Percentiles rank a stretch among this genome's conserved stretches.
These are phyloP conservation scores for Drosophila sucinea DNA, from an alignment of 1,140 invertebrate species.

Conservation along the genomic window DNA sequence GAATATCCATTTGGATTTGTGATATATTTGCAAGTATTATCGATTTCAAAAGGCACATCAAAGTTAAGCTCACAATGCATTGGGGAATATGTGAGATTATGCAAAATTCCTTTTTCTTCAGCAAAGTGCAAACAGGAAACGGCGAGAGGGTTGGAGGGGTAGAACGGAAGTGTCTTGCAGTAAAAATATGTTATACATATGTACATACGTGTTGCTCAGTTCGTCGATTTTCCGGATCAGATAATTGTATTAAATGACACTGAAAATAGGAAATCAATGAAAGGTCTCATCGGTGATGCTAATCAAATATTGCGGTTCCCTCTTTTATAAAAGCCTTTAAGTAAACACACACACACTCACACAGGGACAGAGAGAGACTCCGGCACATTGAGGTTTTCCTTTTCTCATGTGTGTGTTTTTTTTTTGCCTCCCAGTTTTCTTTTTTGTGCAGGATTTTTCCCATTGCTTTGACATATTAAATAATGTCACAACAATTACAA, in stretches of 20 bases:
- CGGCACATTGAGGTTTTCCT: conserved; percentile 5
- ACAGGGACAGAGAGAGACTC: neutral
- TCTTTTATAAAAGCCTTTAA: conserved; percentile 39
- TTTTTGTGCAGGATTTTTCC: conserved; percentile 64
- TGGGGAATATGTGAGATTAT: conserved; percentile 61
- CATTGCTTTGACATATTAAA: conserved; percentile 79
- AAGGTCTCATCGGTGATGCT: conserved; percentile 50
- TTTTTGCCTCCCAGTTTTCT: neutral
- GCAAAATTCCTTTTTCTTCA: neutral
- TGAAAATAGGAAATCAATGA: conserved; percentile 67
- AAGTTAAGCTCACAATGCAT: conserved; percentile 55
- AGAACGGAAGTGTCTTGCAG: conserved; percentile 33
- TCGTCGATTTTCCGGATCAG: conserved; percentile 60
- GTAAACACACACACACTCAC: conserved; percentile 30
- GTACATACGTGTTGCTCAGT: conserved; percentile 16
- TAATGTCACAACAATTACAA: conserved; percentile 80
- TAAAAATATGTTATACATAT: conserved; percentile 49
- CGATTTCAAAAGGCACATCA: conserved; percentile 50
- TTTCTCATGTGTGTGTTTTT: neutral
- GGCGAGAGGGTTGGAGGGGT: conserved; percentile 24
- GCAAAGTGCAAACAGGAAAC: conserved; percentile 74
- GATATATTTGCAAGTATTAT: conserved; percentile 9
- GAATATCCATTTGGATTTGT: neutral
- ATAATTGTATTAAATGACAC: conserved; percentile 73
- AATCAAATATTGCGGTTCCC: conserved; percentile 78